Evolutionary conservation across 1,140 invertebrate genomes (phyloP).

Genomic region (Linepithema humile): DNA sequence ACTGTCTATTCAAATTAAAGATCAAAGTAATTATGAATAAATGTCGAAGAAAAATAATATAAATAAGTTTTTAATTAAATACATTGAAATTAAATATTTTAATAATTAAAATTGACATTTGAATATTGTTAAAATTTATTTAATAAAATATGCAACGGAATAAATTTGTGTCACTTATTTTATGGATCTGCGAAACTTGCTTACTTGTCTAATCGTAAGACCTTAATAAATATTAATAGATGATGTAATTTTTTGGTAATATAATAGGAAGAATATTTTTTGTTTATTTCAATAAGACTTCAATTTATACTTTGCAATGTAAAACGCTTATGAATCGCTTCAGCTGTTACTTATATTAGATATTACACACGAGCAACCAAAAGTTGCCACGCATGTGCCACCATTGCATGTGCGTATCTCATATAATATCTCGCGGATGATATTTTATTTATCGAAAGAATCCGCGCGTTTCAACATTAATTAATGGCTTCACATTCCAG

Average conservation of each 20-base stretch:
- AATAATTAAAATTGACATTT: neutral
- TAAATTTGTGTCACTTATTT: neutral
- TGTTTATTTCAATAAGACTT: neutral
- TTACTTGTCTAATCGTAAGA: neutral
- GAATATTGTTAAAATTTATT: neutral
- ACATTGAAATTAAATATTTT: neutral
- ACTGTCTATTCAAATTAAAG: neutral
- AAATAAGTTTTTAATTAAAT: neutral
- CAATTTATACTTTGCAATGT: neutral
- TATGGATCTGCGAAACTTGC: neutral
- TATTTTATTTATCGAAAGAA: constrained; percentile 24
- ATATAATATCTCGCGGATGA: constrained; percentile 15
- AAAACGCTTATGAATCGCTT: neutral
- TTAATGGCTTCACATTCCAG: constrained; percentile 2
- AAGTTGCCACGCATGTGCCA: neutral
- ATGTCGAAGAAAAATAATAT: neutral
- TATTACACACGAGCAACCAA: neutral
- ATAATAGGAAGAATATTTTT: neutral
- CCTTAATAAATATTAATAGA: too few species aligned
- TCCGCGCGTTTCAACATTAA: neutral
- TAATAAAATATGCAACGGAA: neutral
- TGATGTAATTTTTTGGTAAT: neutral
- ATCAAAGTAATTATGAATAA: neutral
- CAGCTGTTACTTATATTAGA: neutral
- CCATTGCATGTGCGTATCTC: neutral